Evolutionary conservation across 2,113 vertebrate genomes (phyloP), one percentile per base, ranked within the genome.

Genomic region (Strix aluco): DNA sequence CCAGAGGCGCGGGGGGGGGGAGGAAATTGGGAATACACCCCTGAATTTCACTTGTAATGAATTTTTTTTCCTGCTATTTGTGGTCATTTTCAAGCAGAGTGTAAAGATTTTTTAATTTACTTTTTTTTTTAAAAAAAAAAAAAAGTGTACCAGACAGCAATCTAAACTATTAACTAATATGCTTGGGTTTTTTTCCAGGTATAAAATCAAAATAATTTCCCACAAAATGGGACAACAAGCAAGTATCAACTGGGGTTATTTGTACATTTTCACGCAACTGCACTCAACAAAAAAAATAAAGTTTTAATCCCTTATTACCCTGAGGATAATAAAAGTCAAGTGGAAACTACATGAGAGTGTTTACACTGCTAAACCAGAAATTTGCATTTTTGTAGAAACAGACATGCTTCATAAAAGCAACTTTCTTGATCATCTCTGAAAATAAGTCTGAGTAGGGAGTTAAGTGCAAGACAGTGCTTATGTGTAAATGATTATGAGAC

Each of bases 171-270:
- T 36, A 58, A 38, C 9, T 52, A n/a, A 30, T 15, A 8, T 3
- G 5, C 21, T 57, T n/a, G 9, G 3, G 0, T 3, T 36, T 29
- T 30, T 66, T 72, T 12, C 17, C 29, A 66, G 2, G 2, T 83
- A 11, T 49, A 66, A 78, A 83, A 55, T 62, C 12, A 51, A 73
- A 86, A 44, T 19, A 32, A 36, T 14, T 20, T 54, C 15, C 25
- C 49, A 49, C 38, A 62, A 66, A 94, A 58, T 9, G 16, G 11
- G 65, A 46, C 34, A 83, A 62, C 2, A 46, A 73, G 32, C 26
- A 74, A 62, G 13, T 15, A 58, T 2, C n/a, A 38, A 22, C 11
- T 52, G 22, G 11, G 9, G 13, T 65, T 69, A 46, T 63, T 44
- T 57, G 21, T 36, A 26, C 12, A 36, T 54, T 80, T 42, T 58